A percentile compares a stretch with the other conserved stretches of the same genome.
These are phyloP conservation scores for Saccopteryx leptura DNA, from an alignment of 2,113 vertebrate species.

Conservation along the genomic window DNA sequence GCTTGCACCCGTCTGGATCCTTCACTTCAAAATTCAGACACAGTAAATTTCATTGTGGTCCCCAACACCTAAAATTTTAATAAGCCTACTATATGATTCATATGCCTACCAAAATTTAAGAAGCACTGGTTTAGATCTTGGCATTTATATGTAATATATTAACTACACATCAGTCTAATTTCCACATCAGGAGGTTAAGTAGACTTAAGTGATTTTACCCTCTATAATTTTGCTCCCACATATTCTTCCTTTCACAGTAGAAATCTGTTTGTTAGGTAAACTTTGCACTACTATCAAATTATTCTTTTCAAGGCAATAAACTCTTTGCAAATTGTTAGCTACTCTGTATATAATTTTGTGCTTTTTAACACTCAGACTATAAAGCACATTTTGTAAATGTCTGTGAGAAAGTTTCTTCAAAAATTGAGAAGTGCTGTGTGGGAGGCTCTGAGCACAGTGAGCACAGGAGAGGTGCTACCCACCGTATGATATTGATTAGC, in stretches of 20 bases:
- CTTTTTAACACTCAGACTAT: conserved; percentile 41
- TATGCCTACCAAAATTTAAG: conserved; percentile 37
- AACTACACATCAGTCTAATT: conserved; percentile 43
- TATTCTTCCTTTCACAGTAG: conserved; percentile 41
- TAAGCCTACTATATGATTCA: background rate
- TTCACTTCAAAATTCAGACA: background rate
- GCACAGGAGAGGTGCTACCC: background rate
- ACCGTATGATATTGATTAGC: conserved; percentile 7
- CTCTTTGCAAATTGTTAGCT: conserved; percentile 58
- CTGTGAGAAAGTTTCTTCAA: conserved; percentile 25
- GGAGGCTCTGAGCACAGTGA: background rate
- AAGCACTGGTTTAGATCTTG: conserved; percentile 23
- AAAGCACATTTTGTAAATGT: conserved; percentile 38
- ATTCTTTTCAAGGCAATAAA: conserved; percentile 60
- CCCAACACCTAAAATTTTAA: background rate
- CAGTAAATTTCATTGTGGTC: background rate
- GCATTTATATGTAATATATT: conserved; percentile 24
- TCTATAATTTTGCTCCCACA: conserved; percentile 55
- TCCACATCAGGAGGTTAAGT: conserved; percentile 6
- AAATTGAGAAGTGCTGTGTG: conserved; percentile 6
- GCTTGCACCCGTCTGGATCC: background rate
- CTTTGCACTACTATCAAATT: conserved; percentile 42
- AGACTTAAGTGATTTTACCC: conserved; percentile 23
- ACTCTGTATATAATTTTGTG: conserved; percentile 25
- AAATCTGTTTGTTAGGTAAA: conserved; percentile 65